A percentile compares a stretch with the other conserved stretches of the same genome.
Evolutionary conservation across 2,888 invertebrate genomes (phyloP).

Genomic region (Cordilura impudica): DNA sequence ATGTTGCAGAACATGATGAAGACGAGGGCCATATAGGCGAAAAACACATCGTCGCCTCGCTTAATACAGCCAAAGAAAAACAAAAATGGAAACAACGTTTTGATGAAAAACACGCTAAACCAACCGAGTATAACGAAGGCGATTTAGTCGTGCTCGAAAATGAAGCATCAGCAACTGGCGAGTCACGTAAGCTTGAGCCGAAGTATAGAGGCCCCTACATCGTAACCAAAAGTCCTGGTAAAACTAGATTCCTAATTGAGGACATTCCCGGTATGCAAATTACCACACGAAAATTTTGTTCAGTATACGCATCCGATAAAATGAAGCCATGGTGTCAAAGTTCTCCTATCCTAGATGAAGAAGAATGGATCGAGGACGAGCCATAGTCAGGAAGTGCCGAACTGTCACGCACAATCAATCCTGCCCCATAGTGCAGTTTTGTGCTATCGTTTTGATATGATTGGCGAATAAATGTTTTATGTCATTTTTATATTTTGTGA

Average conservation of each 20-base stretch:
- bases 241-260: slow-evolving; percentile 1
- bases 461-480: no score
- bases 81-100: slow-evolving; percentile 32
- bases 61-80: background rate
- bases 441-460: no score
- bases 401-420: no score
- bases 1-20: background rate
- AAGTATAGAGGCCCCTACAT: slow-evolving; percentile 33
- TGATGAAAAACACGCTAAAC: slow-evolving; percentile 12
- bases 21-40: background rate
- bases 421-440: no score
- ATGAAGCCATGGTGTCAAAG: slow-evolving; percentile 12
- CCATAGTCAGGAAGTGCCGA: slow-evolving; percentile 14
- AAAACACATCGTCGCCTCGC: background rate
- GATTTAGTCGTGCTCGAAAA: slow-evolving; percentile 26
- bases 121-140: background rate
- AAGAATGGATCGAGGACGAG: slow-evolving; percentile 2
- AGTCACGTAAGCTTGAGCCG: slow-evolving; percentile 35
- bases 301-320: slow-evolving; percentile 6
- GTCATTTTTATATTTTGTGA: no score
- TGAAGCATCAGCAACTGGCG: slow-evolving; percentile 27
- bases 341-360: background rate
- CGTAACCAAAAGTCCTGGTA: slow-evolving; percentile 16
- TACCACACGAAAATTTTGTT: background rate
- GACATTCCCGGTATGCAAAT: slow-evolving; percentile 9